Conservation (phyloP, 1,140 invertebrate species). For the Papilio dardanus region DNA sequence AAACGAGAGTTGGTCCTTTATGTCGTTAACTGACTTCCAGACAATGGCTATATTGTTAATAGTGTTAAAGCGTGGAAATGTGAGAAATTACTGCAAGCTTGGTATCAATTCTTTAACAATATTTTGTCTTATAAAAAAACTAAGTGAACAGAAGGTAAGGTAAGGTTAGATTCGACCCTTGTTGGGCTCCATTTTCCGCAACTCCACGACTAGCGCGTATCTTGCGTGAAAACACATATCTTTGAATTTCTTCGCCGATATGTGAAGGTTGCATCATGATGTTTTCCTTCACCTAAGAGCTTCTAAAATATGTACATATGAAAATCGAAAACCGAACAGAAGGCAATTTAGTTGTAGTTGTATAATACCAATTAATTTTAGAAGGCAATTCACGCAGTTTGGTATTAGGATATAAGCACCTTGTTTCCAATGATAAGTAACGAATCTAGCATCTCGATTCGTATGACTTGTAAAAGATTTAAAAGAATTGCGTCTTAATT, state of each 20-base stretch:
- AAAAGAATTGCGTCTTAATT: not conserved
- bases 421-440: not conserved
- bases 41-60: slow-evolving; percentile 29
- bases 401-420: too few relatives aligned
- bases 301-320: too few relatives aligned
- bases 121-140: not conserved
- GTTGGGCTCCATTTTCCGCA: too few relatives aligned
- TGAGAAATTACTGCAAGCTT: not conserved
- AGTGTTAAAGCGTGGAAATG: slow-evolving; percentile 24
- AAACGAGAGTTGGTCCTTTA: slow-evolving; percentile 22
- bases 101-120: not conserved
- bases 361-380: not conserved
- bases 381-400: not conserved
- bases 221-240: too few relatives aligned
- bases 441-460: not conserved
- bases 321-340: too few relatives aligned
- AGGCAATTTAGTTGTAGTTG: too few relatives aligned
- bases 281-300: too few relatives aligned
- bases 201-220: too few relatives aligned
- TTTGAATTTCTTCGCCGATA: too few relatives aligned
- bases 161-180: too few relatives aligned
- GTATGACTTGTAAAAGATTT: not conserved
- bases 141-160: not conserved
- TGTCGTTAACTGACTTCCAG: not conserved
- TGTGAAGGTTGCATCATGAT: too few relatives aligned